phyloP scores from a whole-genome alignment of 2,797 vertebrate genomes.

The Notolabrus celidotus region DNA sequence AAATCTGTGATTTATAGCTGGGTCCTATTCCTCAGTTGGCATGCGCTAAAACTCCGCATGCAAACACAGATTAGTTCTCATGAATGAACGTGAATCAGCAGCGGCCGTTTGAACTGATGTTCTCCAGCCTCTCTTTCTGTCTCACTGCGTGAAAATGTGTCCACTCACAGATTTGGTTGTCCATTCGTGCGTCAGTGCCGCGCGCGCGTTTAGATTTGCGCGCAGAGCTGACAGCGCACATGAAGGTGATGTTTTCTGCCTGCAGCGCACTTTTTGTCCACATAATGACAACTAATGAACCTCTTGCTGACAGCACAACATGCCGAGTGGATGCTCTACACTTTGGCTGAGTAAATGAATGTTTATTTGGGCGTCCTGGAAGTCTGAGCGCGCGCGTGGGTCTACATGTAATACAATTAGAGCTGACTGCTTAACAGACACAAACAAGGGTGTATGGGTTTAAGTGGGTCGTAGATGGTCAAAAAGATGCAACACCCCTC shows the following conservation, averaged over 20 bases:
- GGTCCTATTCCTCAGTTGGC: neutral
- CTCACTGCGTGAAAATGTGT: constrained; percentile 2
- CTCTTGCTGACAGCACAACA: constrained; percentile 27
- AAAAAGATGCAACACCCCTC: constrained; percentile 29
- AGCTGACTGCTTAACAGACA: constrained; percentile 35
- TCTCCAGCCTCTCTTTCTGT: neutral
- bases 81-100: neutral
- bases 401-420: constrained; percentile 53
- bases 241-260: constrained; percentile 28
- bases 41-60: neutral
- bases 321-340: neutral
- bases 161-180: constrained; percentile 13
- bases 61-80: neutral
- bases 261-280: constrained; percentile 40
- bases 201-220: constrained; percentile 32
- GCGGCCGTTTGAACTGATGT: neutral
- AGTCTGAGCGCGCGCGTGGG: neutral
- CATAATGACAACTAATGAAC: constrained; percentile 46
- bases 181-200: constrained; percentile 16
- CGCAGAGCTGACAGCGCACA: constrained; percentile 35
- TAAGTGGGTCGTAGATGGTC: constrained; percentile 51
- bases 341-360: neutral
- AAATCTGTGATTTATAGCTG: neutral
- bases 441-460: constrained; percentile 42
- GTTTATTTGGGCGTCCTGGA: constrained; percentile 7